These are phyloP conservation scores for Mormyrops attenuatus DNA, from an alignment of 2,797 vertebrate species.

Conservation along the genomic window DNA sequence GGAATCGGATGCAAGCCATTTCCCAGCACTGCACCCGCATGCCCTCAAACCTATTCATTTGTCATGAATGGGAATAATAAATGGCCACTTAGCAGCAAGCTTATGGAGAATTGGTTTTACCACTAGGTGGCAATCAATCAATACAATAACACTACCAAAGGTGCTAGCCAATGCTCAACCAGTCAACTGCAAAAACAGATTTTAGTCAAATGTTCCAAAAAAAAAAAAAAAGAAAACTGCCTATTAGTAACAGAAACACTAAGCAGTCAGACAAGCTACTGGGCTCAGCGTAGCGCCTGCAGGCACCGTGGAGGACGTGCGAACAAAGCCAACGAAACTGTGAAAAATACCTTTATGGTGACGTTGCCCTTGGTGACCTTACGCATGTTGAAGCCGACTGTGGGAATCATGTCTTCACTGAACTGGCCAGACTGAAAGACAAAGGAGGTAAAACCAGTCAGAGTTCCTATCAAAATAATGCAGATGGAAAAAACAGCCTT, in stretches of 20 bases:
- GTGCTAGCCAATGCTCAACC: neutral
- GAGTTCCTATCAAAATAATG: neutral
- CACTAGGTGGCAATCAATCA: neutral
- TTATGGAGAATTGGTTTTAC: neutral
- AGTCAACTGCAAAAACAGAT: neutral
- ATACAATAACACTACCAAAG: neutral
- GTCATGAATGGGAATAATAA: neutral
- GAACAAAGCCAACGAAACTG: neutral
- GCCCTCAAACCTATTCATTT: neutral
- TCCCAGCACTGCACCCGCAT: neutral
- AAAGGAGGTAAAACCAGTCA: neutral
- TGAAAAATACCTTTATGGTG: conserved; percentile 85
- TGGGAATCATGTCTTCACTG: conserved; percentile 99
- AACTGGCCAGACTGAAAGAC: conserved; percentile 86
- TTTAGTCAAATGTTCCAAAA: neutral
- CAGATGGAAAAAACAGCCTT: neutral
- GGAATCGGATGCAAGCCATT: neutral
- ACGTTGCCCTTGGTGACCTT: conserved; percentile 98
- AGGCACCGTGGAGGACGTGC: neutral
- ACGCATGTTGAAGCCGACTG: conserved; percentile 98
- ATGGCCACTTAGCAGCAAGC: neutral
- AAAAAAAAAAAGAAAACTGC: neutral
- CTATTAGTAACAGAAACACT: neutral
- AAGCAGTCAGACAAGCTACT: neutral
- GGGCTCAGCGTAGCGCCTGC: neutral